Percentiles rank a stretch among this genome's conserved stretches.
These are phyloP conservation scores for Sprattus sprattus DNA, from an alignment of 2,113 vertebrate species.

Conservation along the genomic window DNA sequence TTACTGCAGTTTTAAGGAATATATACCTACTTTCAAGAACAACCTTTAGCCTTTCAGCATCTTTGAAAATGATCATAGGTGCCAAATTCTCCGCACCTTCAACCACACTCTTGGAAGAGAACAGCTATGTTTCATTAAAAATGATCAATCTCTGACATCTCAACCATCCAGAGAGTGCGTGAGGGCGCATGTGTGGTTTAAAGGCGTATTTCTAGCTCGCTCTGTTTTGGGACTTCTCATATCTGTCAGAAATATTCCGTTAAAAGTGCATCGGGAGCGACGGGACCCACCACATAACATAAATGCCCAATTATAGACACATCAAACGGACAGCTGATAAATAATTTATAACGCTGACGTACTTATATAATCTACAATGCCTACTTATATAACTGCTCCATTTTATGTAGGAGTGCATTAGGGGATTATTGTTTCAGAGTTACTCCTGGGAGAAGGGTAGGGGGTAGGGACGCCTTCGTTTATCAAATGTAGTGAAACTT, in stretches of 20 bases:
- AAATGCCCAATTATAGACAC: conserved; percentile 25
- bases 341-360: conserved; percentile 40
- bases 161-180: background rate
- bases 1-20: too few species aligned
- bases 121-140: background rate
- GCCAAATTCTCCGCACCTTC: background rate
- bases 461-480: background rate
- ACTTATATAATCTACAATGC: conserved; percentile 43
- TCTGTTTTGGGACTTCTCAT: background rate
- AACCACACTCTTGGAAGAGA: background rate
- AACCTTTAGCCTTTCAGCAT: background rate
- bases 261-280: conserved; percentile 1
- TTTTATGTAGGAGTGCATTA: conserved; percentile 12
- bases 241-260: background rate
- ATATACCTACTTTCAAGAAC: background rate
- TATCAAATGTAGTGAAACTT: background rate
- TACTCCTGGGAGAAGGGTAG: background rate
- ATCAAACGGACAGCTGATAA: conserved; percentile 40
- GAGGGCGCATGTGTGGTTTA: background rate
- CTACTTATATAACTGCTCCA: conserved; percentile 43
- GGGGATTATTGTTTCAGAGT: conserved; percentile 9
- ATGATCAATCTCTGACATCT: background rate
- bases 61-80: background rate
- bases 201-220: background rate
- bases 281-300: conserved; percentile 12